Evolutionary conservation across 2,113 vertebrate genomes (phyloP), one percentile per base, ranked within the genome.

Genomic region (Nothoprocta pentlandii): DNA sequence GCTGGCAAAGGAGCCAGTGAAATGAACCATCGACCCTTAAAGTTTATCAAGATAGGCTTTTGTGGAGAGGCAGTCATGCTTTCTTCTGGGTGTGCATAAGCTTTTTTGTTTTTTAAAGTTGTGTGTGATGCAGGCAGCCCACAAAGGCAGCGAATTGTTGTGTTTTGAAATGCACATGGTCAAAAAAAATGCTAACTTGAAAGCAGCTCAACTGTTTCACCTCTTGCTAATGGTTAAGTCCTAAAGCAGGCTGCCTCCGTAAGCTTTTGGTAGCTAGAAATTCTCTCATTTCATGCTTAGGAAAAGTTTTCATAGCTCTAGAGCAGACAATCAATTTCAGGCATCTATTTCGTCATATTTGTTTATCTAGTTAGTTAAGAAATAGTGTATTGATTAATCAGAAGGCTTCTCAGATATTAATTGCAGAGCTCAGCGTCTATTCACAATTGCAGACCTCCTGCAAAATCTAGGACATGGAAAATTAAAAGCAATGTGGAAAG

Each of bases 1-100:
- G 66, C 63, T 86, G 80, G 73, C 80, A 90, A 90, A 76, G 51
- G 34, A 90, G 85, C 64, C 59, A 85, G 66, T 75, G 75, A 94
- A 95, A 95, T 54, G 75, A 92, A 90, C 80, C 54, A 76, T 70
- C 5, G 10, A 75, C 80, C 71, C 64, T 92, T 85, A 39, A 90
- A 89, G 64, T 76, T 92, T 90, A 80, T 95, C 70, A 91, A 39
- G 89, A 63, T 67, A 67, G 73, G 70, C 77, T 56, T 84, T 89
- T 94, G 61, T 86, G 68, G 85, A 77, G 56, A 46, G 32, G 66
- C 41, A 79, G 76, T 84, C 76, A 79, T 63, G 58, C 77, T 89
- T 89, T 91, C 56, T 95, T 82, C 64, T 66, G 47, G 70, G 39
- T 82, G 34, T 87, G 36, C 47, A 46, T 70, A 77, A 94, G 71